phyloP scores from a whole-genome alignment of 2,797 vertebrate species.

The Botia almorhae region DNA sequence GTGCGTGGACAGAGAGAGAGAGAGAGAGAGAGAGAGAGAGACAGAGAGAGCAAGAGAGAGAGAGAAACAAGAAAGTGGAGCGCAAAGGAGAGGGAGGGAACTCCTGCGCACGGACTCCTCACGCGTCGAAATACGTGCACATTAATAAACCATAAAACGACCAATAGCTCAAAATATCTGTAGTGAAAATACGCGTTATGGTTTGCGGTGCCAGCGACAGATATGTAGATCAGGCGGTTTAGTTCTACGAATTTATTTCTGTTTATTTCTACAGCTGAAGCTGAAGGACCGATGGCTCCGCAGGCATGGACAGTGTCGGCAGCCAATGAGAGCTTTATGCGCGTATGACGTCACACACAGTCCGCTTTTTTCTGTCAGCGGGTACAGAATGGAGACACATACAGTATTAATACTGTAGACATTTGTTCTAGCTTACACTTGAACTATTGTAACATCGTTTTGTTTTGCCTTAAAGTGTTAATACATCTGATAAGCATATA shows the following conservation, averaged over 20 bases:
- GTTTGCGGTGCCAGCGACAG: constrained; percentile 8
- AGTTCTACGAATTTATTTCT: constrained; percentile 47
- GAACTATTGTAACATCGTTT: too few relatives aligned
- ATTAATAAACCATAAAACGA: background rate
- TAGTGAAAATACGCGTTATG: background rate
- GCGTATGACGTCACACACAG: constrained; percentile 5
- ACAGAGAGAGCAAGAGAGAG: background rate
- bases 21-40: constrained; percentile 56
- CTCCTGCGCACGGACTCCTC: too few relatives aligned
- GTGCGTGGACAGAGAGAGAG: constrained; percentile 49
- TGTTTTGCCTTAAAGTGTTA: too few relatives aligned
- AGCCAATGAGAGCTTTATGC: constrained; percentile 69
- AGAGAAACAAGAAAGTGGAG: constrained; percentile 7
- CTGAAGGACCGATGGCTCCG: constrained; percentile 43
- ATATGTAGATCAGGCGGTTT: background rate
- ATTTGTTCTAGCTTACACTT: too few relatives aligned
- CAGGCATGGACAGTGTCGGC: constrained; percentile 18
- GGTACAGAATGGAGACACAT: too few relatives aligned
- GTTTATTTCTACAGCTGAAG: constrained; percentile 27
- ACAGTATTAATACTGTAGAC: too few relatives aligned
- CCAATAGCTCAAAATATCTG: constrained; percentile 10
- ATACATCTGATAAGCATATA: too few relatives aligned
- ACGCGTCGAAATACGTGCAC: background rate
- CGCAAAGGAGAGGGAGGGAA: constrained; percentile 54
- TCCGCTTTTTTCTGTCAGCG: background rate